phyloP scores from a whole-genome alignment of 2,888 invertebrate species.

The Drosophila anomalata region DNA sequence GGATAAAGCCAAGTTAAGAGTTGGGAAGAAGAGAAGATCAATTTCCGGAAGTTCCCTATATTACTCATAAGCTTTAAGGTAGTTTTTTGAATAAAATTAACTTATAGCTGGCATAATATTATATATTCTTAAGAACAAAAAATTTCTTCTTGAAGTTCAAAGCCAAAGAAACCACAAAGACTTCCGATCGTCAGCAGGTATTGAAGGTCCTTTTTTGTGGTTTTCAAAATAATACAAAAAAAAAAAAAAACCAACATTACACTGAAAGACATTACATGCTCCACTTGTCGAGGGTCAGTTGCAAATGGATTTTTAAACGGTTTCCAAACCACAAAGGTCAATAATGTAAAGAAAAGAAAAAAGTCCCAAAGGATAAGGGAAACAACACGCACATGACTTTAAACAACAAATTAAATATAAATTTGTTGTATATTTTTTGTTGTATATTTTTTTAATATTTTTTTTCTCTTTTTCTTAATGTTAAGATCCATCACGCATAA shows the following conservation, averaged over 20 bases:
- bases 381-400: conserved; percentile 48
- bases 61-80: too few relatives aligned
- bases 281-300: conserved; percentile 48
- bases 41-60: too few relatives aligned
- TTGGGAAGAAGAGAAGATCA: background rate
- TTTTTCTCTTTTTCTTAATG: background rate
- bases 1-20: background rate
- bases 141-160: background rate
- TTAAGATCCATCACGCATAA: conserved; percentile 53
- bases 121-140: too few relatives aligned
- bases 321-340: conserved; percentile 45
- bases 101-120: too few relatives aligned
- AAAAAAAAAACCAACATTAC: conserved; percentile 8
- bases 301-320: conserved; percentile 73
- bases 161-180: conserved; percentile 15
- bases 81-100: too few relatives aligned
- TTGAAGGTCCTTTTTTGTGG: conserved; percentile 5
- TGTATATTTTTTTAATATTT: background rate
- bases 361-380: conserved; percentile 19
- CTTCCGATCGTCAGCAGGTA: conserved; percentile 38
- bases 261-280: conserved; percentile 36
- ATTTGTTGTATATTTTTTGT: background rate
- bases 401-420: background rate
- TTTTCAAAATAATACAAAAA: background rate
- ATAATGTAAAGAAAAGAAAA: background rate